A percentile compares a stretch with the other conserved stretches of the same genome.
phyloP scores from a whole-genome alignment of 2,113 vertebrate species.

The Circaetus gallicus region DNA sequence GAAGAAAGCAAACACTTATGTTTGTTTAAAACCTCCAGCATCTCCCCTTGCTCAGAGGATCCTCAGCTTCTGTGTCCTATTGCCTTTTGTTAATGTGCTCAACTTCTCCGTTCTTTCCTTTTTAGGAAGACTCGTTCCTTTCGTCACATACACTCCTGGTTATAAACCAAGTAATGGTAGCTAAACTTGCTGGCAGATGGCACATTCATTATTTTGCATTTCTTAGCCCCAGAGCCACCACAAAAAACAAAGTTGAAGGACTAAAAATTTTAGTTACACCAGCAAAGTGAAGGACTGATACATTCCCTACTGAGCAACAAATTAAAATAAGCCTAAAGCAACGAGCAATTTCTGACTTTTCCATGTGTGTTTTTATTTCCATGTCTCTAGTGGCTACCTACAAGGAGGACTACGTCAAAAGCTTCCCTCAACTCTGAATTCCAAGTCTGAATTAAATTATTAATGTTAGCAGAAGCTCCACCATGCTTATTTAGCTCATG shows the following conservation, averaged over 20 bases:
- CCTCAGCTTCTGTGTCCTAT: neutral
- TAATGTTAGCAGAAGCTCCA: neutral
- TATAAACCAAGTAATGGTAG: neutral
- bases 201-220: neutral
- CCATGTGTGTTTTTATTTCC: neutral
- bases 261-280: neutral
- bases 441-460: neutral
- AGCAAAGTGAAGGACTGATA: neutral
- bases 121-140: neutral
- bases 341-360: neutral
- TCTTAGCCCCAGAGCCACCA: neutral
- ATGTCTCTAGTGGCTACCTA: neutral
- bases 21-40: neutral
- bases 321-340: slow-evolving; percentile 28
- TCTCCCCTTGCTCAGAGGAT: neutral
- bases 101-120: neutral
- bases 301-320: neutral
- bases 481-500: neutral
- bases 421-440: neutral
- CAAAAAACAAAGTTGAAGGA: neutral
- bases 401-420: neutral
- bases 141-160: neutral
- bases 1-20: neutral
- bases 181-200: neutral
- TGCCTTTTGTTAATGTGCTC: neutral